Conservation (phyloP, 2,113 vertebrate genomes). For the Bujurquina vittata region DNA sequence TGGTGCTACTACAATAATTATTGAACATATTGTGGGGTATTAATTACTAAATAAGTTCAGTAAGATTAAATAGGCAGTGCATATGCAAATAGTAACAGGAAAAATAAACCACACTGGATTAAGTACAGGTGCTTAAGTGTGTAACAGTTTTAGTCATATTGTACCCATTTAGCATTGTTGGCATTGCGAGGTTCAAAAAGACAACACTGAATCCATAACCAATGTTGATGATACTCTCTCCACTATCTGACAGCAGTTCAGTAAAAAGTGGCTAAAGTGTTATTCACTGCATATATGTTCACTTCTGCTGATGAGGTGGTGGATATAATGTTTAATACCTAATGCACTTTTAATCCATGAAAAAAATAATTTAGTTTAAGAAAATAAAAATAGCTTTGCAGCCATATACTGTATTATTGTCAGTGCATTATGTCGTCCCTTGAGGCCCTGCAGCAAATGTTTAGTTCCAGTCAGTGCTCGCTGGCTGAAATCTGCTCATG, state of each 20-base stretch:
- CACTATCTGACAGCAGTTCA: background rate
- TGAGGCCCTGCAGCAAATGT: background rate
- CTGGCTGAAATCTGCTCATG: background rate
- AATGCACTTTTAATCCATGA: background rate
- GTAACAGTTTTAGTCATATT: background rate
- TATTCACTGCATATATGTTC: background rate
- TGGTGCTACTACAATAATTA: background rate
- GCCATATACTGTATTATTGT: background rate
- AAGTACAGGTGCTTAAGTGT: background rate
- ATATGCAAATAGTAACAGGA: background rate
- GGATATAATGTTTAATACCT: background rate
- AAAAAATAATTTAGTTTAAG: background rate
- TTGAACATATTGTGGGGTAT: background rate
- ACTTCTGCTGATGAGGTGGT: background rate
- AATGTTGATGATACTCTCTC: background rate
- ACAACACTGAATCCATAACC: background rate
- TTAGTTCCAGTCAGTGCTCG: background rate
- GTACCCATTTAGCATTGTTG: background rate
- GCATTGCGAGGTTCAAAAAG: background rate
- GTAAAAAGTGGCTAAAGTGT: constrained; percentile 1
- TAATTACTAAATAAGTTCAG: background rate
- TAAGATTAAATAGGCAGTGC: background rate
- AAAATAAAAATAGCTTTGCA: background rate
- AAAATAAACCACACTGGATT: background rate
- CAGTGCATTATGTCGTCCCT: background rate